Evolutionary conservation across 2,888 invertebrate species (phyloP).

Genomic region (Cartodere bifasciata): DNA sequence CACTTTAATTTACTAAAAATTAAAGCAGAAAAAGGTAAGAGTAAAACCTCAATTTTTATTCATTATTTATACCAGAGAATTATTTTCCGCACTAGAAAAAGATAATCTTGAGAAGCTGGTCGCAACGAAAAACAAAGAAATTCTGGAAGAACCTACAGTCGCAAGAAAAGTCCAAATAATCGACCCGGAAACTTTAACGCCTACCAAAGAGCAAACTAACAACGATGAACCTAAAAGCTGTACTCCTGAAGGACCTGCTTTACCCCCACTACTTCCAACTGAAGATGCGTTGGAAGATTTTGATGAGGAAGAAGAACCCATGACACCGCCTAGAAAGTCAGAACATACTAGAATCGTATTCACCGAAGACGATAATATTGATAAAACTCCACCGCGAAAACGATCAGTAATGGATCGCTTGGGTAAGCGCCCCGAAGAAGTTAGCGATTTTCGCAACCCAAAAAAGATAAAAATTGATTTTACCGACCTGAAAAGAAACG

Average conservation of each 20-base stretch:
- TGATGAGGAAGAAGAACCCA: no score
- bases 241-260: no score
- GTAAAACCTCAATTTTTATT: no score
- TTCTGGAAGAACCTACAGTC: slow-evolving; percentile 1
- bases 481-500: background rate
- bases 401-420: slow-evolving; percentile 38
- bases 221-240: slow-evolving; percentile 5
- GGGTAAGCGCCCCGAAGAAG: slow-evolving; percentile 27
- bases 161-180: slow-evolving; percentile 2
- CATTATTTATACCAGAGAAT: no score
- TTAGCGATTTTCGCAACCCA: slow-evolving; percentile 9
- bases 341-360: slow-evolving; percentile 23
- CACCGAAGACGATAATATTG: slow-evolving; percentile 15
- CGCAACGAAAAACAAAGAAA: slow-evolving; percentile 9
- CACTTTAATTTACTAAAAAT: slow-evolving; percentile 55
- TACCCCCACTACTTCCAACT: no score
- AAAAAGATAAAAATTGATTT: slow-evolving; percentile 3
- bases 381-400: slow-evolving; percentile 20
- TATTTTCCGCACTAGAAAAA: no score
- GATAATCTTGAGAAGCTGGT: no score
- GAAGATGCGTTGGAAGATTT: no score
- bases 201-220: background rate
- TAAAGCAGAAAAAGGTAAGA: slow-evolving; percentile 49
- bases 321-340: slow-evolving; percentile 11
- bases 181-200: background rate